Evolutionary conservation across 1,140 invertebrate species (phyloP), one percentile per base, ranked within the genome.

Genomic region (Dreissena rostriformis): DNA sequence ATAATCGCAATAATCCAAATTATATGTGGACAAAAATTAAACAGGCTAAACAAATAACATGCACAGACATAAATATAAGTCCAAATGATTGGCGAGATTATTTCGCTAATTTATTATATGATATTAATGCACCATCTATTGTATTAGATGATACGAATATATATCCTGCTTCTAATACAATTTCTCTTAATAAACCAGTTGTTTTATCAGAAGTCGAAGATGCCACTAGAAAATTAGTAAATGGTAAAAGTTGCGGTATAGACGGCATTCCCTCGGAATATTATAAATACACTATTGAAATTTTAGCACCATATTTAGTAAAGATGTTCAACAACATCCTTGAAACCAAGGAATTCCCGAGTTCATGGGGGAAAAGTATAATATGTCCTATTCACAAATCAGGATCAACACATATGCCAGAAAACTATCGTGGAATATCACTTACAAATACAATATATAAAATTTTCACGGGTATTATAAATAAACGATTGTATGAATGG

Each of bases 311-410:
- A 39, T 39, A 19, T 51, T 22, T 73, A 49, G 14, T n/a, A 5
- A 73, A 5, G 24, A 22, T 77, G 0, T 77, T 70, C 55, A 80
- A 80, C 51, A 55, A 5, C 52, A 51, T 80, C 17, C 17, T 82
- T 5, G 4, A n/a, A 28, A 82, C 24, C 24, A 57, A 71, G n/a
- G n/a, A n/a, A n/a, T n/a, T n/a, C n/a, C n/a, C n/a, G n/a, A n/a
- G n/a, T n/a, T n/a, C n/a, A n/a, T n/a, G n/a, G n/a, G n/a, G n/a
- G n/a, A n/a, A n/a, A n/a, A n/a, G 67, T 52, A 49, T 73, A 49
- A 73, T 82, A 5, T 19, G 15, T 12, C 79, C 79, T 65, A 22
- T 82, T 22, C 79, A 72, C 29, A 82, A 73, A 39, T 39, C 39
- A 39, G 39, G 39, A 39, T 8, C 39, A 39, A 39, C 39, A 39